Evolutionary conservation across 2,888 invertebrate genomes (phyloP), one percentile per base, ranked within the genome.

Genomic region (Linnaemya tessellans): DNA sequence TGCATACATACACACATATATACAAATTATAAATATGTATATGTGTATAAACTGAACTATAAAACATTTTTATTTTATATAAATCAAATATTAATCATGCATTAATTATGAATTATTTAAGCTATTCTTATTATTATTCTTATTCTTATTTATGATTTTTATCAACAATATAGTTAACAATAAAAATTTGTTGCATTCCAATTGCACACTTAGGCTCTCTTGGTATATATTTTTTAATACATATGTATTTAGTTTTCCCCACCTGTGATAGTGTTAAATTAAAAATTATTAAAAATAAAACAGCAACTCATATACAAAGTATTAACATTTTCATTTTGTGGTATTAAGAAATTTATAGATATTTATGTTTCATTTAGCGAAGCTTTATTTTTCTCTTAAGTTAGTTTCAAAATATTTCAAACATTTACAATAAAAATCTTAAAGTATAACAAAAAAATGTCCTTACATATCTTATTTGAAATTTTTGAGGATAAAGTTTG

Each of bases 191-290:
- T 60, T 60, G 38, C 60, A 30, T 60, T 60, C 10, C 20, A 62
- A 41, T 20, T 4, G 38, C 18, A 20, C 18, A 10, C 11, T 51
- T 30, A 30, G 30, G 8, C 51, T 18, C 8, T 38, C 3, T 56
- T 13, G 38, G 41, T 15, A 51, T 49, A 18, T 15, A 38, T 9
- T 38, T 4, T 22, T 22, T 56, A 15, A 41, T 7, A n/a, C 18
- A 9, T 30, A 3, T 30, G 35, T 51, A 43, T 43, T 87, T 73
- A 58, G 74, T 87, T 81, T 81, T 86, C 89, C 89, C 90, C 88
- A 90, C 90, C 90, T 90, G 90, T 90, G 90, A 90, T 90, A 90
- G 89, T 88, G 88, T 79, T 62, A 64, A 65, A 65, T 70, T 74
- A 68, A 58, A 73, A 73, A 25, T 67, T 56, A 56, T 80, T 71